These are phyloP conservation scores for Chelonia mydas DNA, from an alignment of 2,797 vertebrate genomes.

Conservation along the genomic window DNA sequence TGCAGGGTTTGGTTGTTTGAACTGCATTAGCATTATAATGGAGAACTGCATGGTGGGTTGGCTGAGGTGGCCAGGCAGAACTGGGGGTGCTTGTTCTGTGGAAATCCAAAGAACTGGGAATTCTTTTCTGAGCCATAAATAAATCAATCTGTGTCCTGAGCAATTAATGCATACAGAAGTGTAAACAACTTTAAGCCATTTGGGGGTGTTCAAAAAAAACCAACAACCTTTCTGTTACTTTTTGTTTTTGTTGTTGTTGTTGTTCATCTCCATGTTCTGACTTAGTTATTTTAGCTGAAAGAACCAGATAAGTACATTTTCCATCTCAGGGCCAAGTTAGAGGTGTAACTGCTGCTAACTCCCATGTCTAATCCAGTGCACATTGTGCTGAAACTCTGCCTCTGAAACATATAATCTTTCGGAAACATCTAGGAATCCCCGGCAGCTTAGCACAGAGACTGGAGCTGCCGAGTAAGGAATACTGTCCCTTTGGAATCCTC, in stretches of 20 bases:
- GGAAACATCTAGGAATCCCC: neutral
- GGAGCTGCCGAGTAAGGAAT: neutral
- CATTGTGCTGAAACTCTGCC: neutral
- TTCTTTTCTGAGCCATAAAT: conserved; percentile 53
- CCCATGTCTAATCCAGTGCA: neutral
- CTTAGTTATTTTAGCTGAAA: neutral
- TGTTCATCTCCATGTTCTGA: neutral
- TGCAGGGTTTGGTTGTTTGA: conserved; percentile 66
- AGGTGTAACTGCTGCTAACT: neutral
- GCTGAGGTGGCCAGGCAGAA: conserved; percentile 61
- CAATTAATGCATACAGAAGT: conserved; percentile 36
- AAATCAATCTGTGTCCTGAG: conserved; percentile 46
- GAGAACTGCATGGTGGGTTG: conserved; percentile 31
- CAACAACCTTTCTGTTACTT: neutral
- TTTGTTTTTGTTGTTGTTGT: neutral
- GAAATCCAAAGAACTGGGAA: conserved; percentile 49
- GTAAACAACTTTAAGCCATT: conserved; percentile 40
- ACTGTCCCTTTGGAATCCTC: neutral
- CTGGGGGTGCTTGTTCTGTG: conserved; percentile 53
- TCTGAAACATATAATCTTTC: neutral
- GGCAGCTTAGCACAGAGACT: fast-evolving
- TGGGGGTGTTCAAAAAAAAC: neutral
- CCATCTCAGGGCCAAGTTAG: neutral
- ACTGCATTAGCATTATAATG: conserved; percentile 77
- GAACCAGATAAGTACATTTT: neutral